phyloP scores from a whole-genome alignment of 2,888 invertebrate species.

The Tachina grossa region DNA sequence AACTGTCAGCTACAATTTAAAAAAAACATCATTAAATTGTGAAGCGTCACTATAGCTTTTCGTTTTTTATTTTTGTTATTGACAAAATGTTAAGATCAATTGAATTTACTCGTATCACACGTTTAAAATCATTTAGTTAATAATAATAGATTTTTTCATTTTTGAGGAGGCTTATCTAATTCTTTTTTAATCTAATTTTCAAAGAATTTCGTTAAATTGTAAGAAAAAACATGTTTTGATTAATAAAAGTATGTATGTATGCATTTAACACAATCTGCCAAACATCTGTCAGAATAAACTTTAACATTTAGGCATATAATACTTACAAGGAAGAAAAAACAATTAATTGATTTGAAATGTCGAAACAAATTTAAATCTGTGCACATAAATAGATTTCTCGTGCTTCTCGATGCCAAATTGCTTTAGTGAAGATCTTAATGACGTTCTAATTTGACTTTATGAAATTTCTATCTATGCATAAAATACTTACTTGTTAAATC shows the following conservation, averaged over 20 bases:
- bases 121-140: slow-evolving; percentile 27
- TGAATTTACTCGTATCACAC: slow-evolving; percentile 55
- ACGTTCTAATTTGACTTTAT: neutral
- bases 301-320: slow-evolving; percentile 30
- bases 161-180: neutral
- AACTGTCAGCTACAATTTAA: neutral
- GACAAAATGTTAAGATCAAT: slow-evolving; percentile 43
- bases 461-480: neutral
- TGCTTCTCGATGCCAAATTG: neutral
- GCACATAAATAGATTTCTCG: neutral
- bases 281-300: slow-evolving; percentile 34
- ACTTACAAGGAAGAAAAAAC: neutral
- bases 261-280: neutral
- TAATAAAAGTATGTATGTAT: neutral
- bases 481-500: no score
- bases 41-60: neutral
- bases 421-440: neutral
- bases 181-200: neutral
- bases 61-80: slow-evolving; percentile 16
- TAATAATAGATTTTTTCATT: slow-evolving; percentile 3
- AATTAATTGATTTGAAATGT: slow-evolving; percentile 26
- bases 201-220: slow-evolving; percentile 7
- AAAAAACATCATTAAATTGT: neutral
- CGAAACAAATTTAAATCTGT: slow-evolving; percentile 2
- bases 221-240: slow-evolving; percentile 13